A percentile compares a stretch with the other conserved stretches of the same genome.
Conservation (phyloP, 2,113 vertebrate genomes). For the Prionailurus bengalensis region DNA sequence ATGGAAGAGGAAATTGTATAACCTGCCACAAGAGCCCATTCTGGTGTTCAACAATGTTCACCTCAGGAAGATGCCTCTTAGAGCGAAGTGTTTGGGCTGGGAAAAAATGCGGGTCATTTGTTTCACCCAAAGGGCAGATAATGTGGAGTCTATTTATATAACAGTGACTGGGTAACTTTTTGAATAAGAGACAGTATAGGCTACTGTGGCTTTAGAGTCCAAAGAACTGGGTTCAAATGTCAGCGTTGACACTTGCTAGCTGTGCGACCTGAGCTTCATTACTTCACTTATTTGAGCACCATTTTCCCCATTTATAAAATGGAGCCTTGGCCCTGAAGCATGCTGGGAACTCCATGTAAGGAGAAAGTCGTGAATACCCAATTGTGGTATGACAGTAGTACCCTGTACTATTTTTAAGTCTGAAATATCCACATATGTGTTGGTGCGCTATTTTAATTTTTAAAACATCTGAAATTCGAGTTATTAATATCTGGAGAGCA, state of each 20-base stretch:
- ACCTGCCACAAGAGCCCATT: conserved; percentile 41
- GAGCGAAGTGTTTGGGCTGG: conserved; percentile 32
- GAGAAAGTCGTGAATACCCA: background rate
- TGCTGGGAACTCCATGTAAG: background rate
- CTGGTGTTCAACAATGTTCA: background rate
- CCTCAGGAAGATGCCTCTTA: conserved; percentile 59
- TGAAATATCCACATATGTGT: background rate
- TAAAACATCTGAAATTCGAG: background rate
- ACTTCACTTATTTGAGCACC: background rate
- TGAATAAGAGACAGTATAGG: background rate
- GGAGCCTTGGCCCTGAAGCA: background rate
- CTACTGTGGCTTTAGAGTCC: background rate
- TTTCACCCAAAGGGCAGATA: conserved; percentile 5
- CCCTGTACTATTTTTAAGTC: background rate
- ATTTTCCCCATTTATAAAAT: background rate
- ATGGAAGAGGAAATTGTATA: conserved; percentile 49
- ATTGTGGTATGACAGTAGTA: too few species aligned
- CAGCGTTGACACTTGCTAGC: background rate
- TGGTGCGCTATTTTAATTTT: background rate
- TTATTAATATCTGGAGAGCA: conserved; percentile 41
- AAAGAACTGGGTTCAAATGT: background rate
- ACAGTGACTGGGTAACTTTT: background rate
- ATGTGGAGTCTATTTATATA: background rate
- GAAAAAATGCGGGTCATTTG: background rate
- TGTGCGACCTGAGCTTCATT: background rate